These are phyloP conservation scores for Caerostris darwini DNA, from an alignment of 1,140 invertebrate genomes.

Conservation along the genomic window DNA sequence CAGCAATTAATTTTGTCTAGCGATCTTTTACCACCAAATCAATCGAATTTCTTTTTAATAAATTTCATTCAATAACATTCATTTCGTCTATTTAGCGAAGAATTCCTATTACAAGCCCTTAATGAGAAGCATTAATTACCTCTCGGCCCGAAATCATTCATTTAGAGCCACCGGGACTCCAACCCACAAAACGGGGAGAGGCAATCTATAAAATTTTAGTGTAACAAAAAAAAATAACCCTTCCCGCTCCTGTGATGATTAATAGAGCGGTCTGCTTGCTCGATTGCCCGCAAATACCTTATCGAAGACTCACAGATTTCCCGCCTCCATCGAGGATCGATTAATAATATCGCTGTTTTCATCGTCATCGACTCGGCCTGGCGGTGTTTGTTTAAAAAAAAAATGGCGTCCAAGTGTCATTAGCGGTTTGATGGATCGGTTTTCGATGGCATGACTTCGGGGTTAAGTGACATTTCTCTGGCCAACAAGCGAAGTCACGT, in stretches of 20 bases:
- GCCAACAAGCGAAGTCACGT: constrained; percentile 38
- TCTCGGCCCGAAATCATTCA: background rate
- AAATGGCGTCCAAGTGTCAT: constrained; percentile 63
- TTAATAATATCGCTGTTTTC: constrained; percentile 75
- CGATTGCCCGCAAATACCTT: constrained; percentile 71
- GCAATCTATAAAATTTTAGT: constrained; percentile 7
- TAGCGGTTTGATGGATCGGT: constrained; percentile 62
- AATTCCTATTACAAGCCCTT: background rate
- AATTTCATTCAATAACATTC: constrained; percentile 32
- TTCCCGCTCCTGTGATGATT: constrained; percentile 51
- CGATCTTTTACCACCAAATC: constrained; percentile 7
- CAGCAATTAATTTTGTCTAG: background rate
- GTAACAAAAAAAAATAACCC: background rate
- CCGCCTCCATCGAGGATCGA: constrained; percentile 68
- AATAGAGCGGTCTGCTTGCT: constrained; percentile 51
- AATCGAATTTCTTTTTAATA: constrained; percentile 16
- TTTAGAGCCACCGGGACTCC: background rate
- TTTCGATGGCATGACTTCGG: constrained; percentile 65
- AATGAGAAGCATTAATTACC: constrained; percentile 5
- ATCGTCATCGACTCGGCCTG: constrained; percentile 71
- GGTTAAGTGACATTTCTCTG: constrained; percentile 73
- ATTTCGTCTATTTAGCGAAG: background rate
- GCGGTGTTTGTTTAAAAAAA: constrained; percentile 56
- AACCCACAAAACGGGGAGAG: background rate
- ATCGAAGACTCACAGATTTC: constrained; percentile 73